phyloP scores from a whole-genome alignment of 2,113 vertebrate species.

The Dascyllus trimaculatus region DNA sequence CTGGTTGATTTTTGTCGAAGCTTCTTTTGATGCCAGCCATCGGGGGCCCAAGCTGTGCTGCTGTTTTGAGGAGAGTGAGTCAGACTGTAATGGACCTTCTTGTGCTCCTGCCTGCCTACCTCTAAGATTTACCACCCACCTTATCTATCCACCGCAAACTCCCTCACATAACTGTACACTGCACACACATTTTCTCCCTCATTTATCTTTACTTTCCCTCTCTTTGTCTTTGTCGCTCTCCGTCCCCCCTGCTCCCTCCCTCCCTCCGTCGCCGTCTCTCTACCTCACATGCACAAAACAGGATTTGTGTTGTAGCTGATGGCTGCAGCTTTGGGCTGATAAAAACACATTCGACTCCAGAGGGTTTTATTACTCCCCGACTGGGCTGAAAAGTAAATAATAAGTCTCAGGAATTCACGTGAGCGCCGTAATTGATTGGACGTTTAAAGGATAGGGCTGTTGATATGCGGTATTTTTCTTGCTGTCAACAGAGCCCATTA shows the following conservation, averaged over 20 bases:
- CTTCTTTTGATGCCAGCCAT: conserved; percentile 54
- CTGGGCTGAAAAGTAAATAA: conserved; percentile 9
- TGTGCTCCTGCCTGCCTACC: conserved; percentile 71
- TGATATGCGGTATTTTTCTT: conserved; percentile 18
- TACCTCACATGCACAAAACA: conserved; percentile 5
- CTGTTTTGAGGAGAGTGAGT: conserved; percentile 74
- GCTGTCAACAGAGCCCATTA: conserved; percentile 2
- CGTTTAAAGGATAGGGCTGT: conserved; percentile 2
- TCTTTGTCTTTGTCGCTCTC: conserved; percentile 38
- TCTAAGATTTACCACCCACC: conserved; percentile 76
- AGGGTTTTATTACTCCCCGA: conserved; percentile 19
- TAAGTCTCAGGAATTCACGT: conserved; percentile 1
- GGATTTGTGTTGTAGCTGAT: conserved; percentile 1
- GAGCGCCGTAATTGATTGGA: conserved; percentile 4
- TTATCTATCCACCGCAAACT: conserved; percentile 65
- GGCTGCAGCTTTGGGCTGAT: conserved; percentile 17
- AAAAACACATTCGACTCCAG: conserved; percentile 25
- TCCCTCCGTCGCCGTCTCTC: conserved; percentile 4
- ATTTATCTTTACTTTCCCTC: conserved; percentile 58
- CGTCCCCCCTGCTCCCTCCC: background rate
- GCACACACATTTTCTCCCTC: conserved; percentile 48
- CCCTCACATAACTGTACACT: conserved; percentile 56
- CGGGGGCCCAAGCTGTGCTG: conserved; percentile 55
- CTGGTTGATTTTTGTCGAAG: conserved; percentile 29
- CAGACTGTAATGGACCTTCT: conserved; percentile 70